Evolutionary conservation across 2,797 vertebrate genomes (phyloP).

Genomic region (Cichlasoma orientale): DNA sequence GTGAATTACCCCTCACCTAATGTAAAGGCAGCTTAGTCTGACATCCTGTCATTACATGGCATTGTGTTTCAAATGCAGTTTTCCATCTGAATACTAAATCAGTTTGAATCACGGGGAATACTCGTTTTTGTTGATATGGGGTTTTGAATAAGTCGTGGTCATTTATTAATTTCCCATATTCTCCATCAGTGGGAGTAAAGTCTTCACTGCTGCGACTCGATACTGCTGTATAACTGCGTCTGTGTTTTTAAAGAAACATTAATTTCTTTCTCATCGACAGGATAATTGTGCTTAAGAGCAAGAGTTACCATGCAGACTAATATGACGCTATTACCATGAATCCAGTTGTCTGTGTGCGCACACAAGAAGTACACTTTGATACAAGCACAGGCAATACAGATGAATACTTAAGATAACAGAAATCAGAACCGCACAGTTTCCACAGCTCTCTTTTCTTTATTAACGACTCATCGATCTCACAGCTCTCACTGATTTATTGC

Average conservation of each 20-base stretch:
- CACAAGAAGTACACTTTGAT: conserved; percentile 17
- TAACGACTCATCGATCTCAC: conserved; percentile 32
- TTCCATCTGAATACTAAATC: background rate
- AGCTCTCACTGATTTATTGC: conserved; percentile 35
- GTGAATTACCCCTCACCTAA: background rate
- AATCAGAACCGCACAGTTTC: background rate
- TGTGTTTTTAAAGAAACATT: background rate
- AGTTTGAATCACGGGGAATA: background rate
- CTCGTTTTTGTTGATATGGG: background rate
- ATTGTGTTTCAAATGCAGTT: background rate
- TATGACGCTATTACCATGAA: conserved; percentile 14
- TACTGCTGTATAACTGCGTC: background rate
- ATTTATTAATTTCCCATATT: background rate
- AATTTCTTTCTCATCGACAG: conserved; percentile 23
- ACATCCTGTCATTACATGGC: background rate
- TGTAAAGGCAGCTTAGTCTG: background rate
- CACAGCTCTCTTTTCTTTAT: conserved; percentile 19
- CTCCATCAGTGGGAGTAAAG: background rate
- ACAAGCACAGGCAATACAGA: background rate
- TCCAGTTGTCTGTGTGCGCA: background rate
- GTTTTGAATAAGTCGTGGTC: background rate
- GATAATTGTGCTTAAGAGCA: conserved; percentile 40
- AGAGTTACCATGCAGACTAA: conserved; percentile 19
- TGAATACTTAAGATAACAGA: conserved; percentile 7
- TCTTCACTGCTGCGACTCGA: background rate